Percentiles rank a stretch among this genome's conserved stretches.
Conservation (phyloP, 1,140 invertebrate species). For the Atta texana region DNA sequence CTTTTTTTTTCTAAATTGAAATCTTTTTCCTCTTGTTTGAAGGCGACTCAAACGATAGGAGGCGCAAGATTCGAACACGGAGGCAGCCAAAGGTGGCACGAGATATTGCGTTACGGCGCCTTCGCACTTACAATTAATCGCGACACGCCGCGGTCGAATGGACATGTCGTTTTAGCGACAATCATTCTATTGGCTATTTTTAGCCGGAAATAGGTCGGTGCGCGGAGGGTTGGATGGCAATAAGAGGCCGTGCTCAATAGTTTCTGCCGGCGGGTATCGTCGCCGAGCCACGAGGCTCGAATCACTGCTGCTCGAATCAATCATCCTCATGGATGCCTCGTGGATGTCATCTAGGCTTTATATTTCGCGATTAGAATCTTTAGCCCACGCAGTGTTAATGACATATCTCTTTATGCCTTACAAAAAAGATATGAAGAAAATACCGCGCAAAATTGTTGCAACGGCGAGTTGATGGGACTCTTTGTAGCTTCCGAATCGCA, state of each 20-base stretch:
- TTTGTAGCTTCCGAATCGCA: slow-evolving; percentile 27
- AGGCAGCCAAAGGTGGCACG: slow-evolving; percentile 16
- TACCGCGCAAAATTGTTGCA: neutral
- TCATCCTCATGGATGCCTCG: slow-evolving; percentile 28
- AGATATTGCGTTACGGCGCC: slow-evolving; percentile 57
- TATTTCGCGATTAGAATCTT: slow-evolving; percentile 21
- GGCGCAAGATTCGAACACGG: slow-evolving; percentile 7
- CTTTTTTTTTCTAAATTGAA: too few species aligned
- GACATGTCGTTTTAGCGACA: slow-evolving; percentile 76
- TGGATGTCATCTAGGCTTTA: neutral
- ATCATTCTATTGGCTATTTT: slow-evolving; percentile 86
- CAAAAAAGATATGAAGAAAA: neutral
- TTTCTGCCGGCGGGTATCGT: slow-evolving; percentile 42
- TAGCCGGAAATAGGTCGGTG: slow-evolving; percentile 84
- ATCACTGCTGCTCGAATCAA: slow-evolving; percentile 47
- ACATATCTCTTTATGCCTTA: slow-evolving; percentile 1
- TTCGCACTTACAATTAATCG: slow-evolving; percentile 68
- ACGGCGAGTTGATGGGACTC: neutral
- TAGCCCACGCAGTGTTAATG: neutral
- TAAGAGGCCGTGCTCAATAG: slow-evolving; percentile 66
- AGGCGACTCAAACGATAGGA: neutral
- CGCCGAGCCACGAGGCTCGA: slow-evolving; percentile 35
- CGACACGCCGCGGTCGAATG: slow-evolving; percentile 73
- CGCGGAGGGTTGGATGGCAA: slow-evolving; percentile 76
- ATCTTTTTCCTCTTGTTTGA: neutral